phyloP scores from a whole-genome alignment of 2,113 vertebrate genomes.

The Atlantisia rogersi region DNA sequence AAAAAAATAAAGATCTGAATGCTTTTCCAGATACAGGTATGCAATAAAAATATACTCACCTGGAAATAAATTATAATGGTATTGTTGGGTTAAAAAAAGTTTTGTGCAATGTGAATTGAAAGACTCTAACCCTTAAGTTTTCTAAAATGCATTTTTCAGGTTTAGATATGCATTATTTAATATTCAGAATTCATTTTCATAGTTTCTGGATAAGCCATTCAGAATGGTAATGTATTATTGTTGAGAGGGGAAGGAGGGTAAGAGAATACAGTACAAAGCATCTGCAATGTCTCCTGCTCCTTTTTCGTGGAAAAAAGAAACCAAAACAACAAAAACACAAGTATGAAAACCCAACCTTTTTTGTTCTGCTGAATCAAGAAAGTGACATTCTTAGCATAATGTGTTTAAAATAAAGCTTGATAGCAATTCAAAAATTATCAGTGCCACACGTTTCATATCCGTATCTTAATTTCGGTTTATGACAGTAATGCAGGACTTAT shows the following conservation, averaged over 20 bases:
- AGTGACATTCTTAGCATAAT: background rate
- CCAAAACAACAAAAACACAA: background rate
- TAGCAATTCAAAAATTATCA: background rate
- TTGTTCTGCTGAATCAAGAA: background rate
- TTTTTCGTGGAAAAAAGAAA: background rate
- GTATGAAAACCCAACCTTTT: background rate
- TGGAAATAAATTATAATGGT: background rate
- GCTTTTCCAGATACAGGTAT: background rate
- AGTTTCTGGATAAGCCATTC: conserved; percentile 1
- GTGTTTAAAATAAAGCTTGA: background rate
- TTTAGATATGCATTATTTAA: conserved; percentile 39
- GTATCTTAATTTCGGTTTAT: background rate
- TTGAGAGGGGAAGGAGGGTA: background rate
- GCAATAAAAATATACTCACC: background rate
- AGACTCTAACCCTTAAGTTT: background rate
- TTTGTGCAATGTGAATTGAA: background rate
- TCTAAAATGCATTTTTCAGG: conserved; percentile 30
- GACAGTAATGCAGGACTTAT: background rate
- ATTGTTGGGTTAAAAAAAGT: background rate
- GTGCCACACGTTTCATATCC: background rate
- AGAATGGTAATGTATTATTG: background rate
- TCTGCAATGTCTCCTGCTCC: background rate
- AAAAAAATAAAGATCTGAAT: background rate
- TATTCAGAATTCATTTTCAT: conserved; percentile 18
- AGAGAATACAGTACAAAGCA: background rate